Percentiles rank a stretch among this genome's conserved stretches.
Conservation (phyloP, 2,113 vertebrate species). For the Columba livia region DNA sequence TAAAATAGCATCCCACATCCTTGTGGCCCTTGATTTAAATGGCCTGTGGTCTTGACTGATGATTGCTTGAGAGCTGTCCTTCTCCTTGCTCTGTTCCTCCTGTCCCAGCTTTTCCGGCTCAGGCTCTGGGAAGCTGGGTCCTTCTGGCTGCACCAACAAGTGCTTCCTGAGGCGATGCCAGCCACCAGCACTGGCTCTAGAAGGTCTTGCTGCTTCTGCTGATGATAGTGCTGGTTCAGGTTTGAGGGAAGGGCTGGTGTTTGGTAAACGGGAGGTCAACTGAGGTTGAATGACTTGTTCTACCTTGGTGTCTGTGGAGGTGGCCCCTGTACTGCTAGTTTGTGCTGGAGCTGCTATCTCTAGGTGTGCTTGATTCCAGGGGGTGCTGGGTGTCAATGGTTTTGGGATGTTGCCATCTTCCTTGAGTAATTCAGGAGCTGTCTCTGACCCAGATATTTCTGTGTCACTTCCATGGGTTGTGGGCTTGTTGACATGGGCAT, state of each 20-base stretch:
- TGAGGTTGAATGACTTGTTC: neutral
- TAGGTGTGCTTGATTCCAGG: neutral
- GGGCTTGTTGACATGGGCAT: constrained; percentile 42
- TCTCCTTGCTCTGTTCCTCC: neutral
- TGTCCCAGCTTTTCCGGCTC: neutral
- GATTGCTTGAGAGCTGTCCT: neutral
- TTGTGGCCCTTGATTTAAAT: constrained; percentile 76
- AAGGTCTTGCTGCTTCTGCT: neutral
- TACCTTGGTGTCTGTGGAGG: neutral
- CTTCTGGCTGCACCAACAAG: constrained; percentile 82
- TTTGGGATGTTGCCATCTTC: neutral
- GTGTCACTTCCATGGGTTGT: constrained; percentile 18
- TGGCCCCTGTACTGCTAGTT: neutral
- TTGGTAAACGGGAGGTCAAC: neutral
- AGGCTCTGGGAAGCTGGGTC: constrained; percentile 52
- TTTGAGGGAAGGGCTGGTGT: neutral
- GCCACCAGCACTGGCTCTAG: constrained; percentile 75
- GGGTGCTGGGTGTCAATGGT: neutral
- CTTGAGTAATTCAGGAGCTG: neutral
- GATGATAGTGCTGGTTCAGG: constrained; percentile 20
- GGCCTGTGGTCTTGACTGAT: constrained; percentile 34
- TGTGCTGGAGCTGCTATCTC: neutral
- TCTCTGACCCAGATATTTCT: neutral
- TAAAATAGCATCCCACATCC: constrained; percentile 93
- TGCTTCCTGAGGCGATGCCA: constrained; percentile 90